A percentile compares a stretch with the other conserved stretches of the same genome.
Conservation (phyloP, 53 echinoderm and acorn worm species). For the Holothuria scabra region DNA sequence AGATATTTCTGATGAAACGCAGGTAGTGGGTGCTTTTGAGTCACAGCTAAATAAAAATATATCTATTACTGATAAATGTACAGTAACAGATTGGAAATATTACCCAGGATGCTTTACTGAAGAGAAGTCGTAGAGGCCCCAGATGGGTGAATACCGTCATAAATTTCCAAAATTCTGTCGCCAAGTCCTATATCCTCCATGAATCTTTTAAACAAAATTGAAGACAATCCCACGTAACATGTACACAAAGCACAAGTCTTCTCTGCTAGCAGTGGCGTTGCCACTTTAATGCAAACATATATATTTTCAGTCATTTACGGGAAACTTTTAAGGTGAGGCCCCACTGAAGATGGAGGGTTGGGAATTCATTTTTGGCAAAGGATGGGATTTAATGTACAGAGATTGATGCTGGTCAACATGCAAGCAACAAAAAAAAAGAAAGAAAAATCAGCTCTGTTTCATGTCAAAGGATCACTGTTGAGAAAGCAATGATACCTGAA, state of each 20-base stretch:
- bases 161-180: slow-evolving; percentile 44
- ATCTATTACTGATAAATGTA: slow-evolving; percentile 45
- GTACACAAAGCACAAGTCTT: slow-evolving; percentile 29
- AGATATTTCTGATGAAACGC: slow-evolving; percentile 46
- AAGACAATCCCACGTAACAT: slow-evolving; percentile 41
- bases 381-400: slow-evolving; percentile 43
- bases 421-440: not conserved
- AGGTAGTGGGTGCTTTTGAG: slow-evolving; percentile 39
- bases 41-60: slow-evolving; percentile 42
- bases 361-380: slow-evolving; percentile 31
- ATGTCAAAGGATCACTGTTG: slow-evolving; percentile 25
- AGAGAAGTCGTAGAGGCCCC: slow-evolving; percentile 32
- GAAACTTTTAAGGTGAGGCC: slow-evolving; percentile 49
- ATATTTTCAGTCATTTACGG: slow-evolving; percentile 44
- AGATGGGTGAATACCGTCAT: slow-evolving; percentile 41
- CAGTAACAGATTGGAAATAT: slow-evolving; percentile 36
- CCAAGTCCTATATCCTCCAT: slow-evolving; percentile 42
- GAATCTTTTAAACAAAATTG: slow-evolving; percentile 49
- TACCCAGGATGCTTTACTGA: slow-evolving; percentile 33
- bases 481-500: slow-evolving; percentile 34
- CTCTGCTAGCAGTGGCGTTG: slow-evolving; percentile 31
- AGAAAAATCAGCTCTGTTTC: slow-evolving; percentile 15
- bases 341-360: slow-evolving; percentile 30
- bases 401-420: slow-evolving; percentile 26
- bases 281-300: slow-evolving; percentile 49